phyloP scores from a whole-genome alignment of 2,797 vertebrate species.

The Hyperoplus immaculatus region DNA sequence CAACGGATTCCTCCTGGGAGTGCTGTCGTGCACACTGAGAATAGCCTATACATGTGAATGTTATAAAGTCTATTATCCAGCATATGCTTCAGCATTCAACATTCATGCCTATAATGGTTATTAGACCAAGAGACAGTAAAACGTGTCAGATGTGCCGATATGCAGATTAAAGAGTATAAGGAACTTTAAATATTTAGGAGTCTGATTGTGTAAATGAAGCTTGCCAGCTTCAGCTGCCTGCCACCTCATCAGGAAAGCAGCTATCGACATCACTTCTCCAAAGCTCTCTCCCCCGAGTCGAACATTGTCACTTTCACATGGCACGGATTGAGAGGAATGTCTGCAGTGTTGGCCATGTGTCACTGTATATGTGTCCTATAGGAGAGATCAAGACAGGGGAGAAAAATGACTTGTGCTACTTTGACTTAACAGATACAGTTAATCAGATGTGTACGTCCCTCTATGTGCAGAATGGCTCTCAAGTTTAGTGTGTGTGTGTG shows the following conservation, averaged over 20 bases:
- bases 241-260: slow-evolving; percentile 45
- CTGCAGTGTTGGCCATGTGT: slow-evolving; percentile 29
- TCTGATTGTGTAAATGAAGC: slow-evolving; percentile 12
- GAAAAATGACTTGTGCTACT: not conserved
- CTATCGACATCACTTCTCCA: slow-evolving; percentile 37
- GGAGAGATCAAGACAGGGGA: not conserved
- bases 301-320: slow-evolving; percentile 38
- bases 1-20: slow-evolving; percentile 16
- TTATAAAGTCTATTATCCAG: no score
- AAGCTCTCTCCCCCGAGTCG: slow-evolving; percentile 11
- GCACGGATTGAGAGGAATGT: slow-evolving; percentile 26
- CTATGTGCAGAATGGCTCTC: not conserved
- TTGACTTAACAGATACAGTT: not conserved
- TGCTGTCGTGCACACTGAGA: slow-evolving; percentile 10
- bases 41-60: no score
- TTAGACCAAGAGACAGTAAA: not conserved
- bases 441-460: not conserved
- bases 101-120: no score
- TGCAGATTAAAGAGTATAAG: slow-evolving; percentile 17
- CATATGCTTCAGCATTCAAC: no score
- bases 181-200: slow-evolving; percentile 27
- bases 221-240: slow-evolving; percentile 38
- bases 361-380: slow-evolving; percentile 2
- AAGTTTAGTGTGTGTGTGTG: not conserved
- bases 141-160: not conserved